Base-by-base conservation (phyloP, 2,113 vertebrate species). In the Pachyramphus minor region DNA sequence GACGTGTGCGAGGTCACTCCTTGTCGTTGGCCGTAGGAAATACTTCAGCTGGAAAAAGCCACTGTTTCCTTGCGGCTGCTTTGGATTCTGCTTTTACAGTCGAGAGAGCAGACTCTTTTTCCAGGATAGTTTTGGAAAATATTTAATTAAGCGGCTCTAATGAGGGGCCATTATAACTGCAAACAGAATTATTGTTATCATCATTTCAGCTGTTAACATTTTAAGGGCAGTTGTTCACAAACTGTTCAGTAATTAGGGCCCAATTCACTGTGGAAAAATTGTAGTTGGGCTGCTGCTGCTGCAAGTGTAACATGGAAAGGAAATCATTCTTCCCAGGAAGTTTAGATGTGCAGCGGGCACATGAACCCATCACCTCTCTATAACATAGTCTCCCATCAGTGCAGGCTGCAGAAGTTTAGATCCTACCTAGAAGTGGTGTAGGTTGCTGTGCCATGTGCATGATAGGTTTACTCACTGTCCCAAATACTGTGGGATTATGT, bases 121-220 rank as follows among this genome's bases (percentile, higher is more conserved):
- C 77, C 80, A 71, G 91, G 90, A 94, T 95, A 87, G 92, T 96
- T 98, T 96, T 92, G 94, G 87, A 96, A 97, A 97, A 96, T 96
- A 96, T 95, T 97, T 97, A 97, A 97, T 98, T 98, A 98, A 95
- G 97, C 87, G 7, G 49, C 91, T 96, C 86, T 98, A 97, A 98
- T 97, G 95, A 97, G 95, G 91, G 95, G 90, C 96, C 88, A 89
- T 96, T 96, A 94, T 93, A 95, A 93, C 96, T 94, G 83, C 95
- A 96, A 93, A 95, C 27, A 86, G 90, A 39, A 96, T 97, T 97
- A 96, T 96, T 97, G 94, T 93, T 86, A 91, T 88, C 85, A 91
- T 95, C 89, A 56, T 96, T 92, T 96, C 95, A 90, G 84, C 96
- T 89, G 96, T 97, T 96, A 96, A 95, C 95, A 91, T 97, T 97